A percentile compares a stretch with the other conserved stretches of the same genome.
Conservation (phyloP, 53 echinoderm and acorn worm genomes). For the Crossaster papposus region DNA sequence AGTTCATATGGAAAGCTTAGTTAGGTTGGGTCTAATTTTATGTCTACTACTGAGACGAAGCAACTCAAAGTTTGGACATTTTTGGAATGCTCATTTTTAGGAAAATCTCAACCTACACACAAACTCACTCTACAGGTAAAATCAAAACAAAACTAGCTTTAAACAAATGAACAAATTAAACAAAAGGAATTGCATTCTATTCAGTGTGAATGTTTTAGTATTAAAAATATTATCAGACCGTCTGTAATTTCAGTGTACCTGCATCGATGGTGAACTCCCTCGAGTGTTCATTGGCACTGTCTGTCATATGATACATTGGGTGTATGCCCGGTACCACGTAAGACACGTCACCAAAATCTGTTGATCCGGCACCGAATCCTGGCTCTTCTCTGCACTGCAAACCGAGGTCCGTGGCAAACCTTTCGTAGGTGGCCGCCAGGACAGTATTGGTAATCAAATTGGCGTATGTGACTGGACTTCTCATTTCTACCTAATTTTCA, state of each 20-base stretch:
- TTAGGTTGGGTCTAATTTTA: no score
- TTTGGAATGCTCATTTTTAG: no score
- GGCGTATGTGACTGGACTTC: conserved; percentile 44
- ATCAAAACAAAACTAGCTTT: no score
- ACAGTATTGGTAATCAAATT: conserved; percentile 76
- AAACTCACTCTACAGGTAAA: no score
- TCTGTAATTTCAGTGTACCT: conserved; percentile 70
- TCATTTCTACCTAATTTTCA: conserved; percentile 33
- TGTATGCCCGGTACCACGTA: conserved; percentile 88
- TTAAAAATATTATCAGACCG: no score
- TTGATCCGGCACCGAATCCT: conserved; percentile 64
- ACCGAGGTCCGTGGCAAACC: conserved; percentile 69
- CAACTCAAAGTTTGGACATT: no score
- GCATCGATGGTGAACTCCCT: conserved; percentile 72
- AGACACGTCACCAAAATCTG: conserved; percentile 88
- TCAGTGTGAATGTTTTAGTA: no score
- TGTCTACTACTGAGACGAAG: no score
- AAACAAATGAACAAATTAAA: no score
- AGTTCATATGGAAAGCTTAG: no score
- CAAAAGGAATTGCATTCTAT: no score
- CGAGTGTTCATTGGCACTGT: conserved; percentile 72
- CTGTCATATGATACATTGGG: conserved; percentile 83
- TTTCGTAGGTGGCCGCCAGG: conserved; percentile 68
- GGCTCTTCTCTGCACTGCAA: conserved; percentile 25
- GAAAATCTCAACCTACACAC: no score